Evolutionary conservation across 2,797 vertebrate genomes (phyloP), one percentile per base, ranked within the genome.

Genomic region (Perodicticus potto): DNA sequence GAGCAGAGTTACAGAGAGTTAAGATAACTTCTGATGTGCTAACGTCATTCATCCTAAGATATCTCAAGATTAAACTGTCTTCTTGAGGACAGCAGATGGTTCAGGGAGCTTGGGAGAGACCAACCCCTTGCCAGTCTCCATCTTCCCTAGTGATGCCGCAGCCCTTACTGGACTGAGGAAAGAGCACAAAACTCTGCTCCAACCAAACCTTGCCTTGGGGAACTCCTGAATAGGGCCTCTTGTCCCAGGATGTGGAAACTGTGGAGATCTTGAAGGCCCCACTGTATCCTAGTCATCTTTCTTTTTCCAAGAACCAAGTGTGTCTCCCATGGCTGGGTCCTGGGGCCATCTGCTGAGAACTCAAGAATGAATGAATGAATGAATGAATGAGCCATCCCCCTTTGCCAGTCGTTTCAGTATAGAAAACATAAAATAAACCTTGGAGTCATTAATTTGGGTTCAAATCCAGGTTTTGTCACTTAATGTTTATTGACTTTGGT

Each of bases 1-100:
- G 97, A 97, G 95, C 81, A 95, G 97, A 96, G 93, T 98, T 97
- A 96, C 86, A 97, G 97, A 97, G 96, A 97, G 94, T 97, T 97
- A 96, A 98, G 97, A 98, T 97, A 98, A 97, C 96, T 96, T 98
- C 98, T 97, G 97, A 97, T 53, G 93, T 97, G 95, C 80, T 81
- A 93, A 98, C 94, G 97, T 97, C 96, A 91, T 97, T 98, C 76
- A 25, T 94, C 97, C 97, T 97, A 97, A 97, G 98, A 98, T 72
- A 93, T 80, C 84, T 97, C 92, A 94, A 97, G 97, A 98, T 97
- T 93, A 97, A 98, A 95, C 0, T 76, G 97, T 96, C 96, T 97
- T 92, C 78, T 65, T 89, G 95, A 98, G 95, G 45, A 82, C 70
- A 98, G 96, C 97, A 98, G 96, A 97, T 96, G 96, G 96, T 93